These are phyloP conservation scores for Cacoxenus indagator DNA, from an alignment of 2,888 invertebrate species.

Conservation along the genomic window DNA sequence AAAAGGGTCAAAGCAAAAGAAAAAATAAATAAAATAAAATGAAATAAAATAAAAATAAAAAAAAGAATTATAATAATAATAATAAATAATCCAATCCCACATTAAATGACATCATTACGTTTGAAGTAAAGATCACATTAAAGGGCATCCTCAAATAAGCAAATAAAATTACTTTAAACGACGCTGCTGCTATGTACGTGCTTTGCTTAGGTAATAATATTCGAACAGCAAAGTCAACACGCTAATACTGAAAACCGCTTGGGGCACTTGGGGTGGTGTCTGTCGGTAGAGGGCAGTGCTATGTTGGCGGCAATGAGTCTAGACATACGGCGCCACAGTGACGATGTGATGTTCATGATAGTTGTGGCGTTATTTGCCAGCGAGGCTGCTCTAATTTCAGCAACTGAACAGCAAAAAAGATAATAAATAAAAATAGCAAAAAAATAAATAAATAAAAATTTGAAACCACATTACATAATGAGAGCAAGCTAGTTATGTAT, in stretches of 20 bases:
- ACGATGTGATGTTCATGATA: no score
- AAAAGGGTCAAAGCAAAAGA: neutral
- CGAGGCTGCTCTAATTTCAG: neutral
- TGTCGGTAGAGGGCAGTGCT: neutral
- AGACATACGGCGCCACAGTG: neutral
- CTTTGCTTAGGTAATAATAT: neutral
- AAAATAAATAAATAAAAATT: neutral
- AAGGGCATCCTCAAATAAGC: conserved; percentile 17
- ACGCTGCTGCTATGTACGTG: neutral
- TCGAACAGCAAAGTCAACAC: neutral
- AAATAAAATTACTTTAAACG: conserved; percentile 21
- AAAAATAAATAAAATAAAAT: neutral
- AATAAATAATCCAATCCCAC: no score
- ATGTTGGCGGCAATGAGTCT: neutral
- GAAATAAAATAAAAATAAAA: neutral
- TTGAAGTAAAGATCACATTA: no score
- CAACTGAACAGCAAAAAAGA: neutral
- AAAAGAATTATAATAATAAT: no score
- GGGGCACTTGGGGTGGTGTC: neutral
- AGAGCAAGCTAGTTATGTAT: neutral
- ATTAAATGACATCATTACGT: no score
- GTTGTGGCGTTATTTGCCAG: no score
- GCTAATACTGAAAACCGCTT: neutral
- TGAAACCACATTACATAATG: neutral
- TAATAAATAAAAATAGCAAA: neutral